Evolutionary conservation across 1,140 invertebrate genomes (phyloP).

Genomic region (Daktulosphaira vitifoliae): DNA sequence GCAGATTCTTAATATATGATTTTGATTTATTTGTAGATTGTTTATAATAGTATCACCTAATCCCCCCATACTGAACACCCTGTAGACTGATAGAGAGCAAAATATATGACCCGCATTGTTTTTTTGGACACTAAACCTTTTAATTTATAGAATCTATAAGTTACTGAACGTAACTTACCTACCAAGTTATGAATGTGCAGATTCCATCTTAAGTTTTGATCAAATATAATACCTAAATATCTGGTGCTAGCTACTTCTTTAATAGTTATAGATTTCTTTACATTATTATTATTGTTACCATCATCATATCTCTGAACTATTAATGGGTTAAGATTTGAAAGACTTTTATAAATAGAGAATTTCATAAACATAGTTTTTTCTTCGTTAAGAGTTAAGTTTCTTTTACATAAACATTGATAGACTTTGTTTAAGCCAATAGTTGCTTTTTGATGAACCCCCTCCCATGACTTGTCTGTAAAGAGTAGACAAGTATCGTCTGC

Average conservation of each 20-base stretch:
- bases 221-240: neutral
- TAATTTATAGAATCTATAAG: too few species aligned
- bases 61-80: too few species aligned
- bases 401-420: neutral
- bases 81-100: too few species aligned
- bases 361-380: neutral
- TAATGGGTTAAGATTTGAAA: neutral
- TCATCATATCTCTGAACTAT: neutral
- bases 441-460: neutral
- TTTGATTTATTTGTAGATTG: too few species aligned
- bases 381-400: neutral
- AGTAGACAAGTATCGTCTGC: neutral
- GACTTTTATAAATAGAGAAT: neutral
- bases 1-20: too few species aligned
- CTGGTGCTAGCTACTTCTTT: neutral
- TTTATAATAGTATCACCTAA: conserved; percentile 44
- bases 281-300: neutral
- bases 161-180: too few species aligned
- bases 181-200: too few species aligned
- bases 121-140: too few species aligned
- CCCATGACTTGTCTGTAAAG: neutral
- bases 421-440: neutral
- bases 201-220: too few species aligned
- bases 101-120: too few species aligned
- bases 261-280: neutral